Percentiles rank a stretch among this genome's conserved stretches.
Evolutionary conservation across 1,140 invertebrate genomes (phyloP).

Genomic region (Sycophila sp.): DNA sequence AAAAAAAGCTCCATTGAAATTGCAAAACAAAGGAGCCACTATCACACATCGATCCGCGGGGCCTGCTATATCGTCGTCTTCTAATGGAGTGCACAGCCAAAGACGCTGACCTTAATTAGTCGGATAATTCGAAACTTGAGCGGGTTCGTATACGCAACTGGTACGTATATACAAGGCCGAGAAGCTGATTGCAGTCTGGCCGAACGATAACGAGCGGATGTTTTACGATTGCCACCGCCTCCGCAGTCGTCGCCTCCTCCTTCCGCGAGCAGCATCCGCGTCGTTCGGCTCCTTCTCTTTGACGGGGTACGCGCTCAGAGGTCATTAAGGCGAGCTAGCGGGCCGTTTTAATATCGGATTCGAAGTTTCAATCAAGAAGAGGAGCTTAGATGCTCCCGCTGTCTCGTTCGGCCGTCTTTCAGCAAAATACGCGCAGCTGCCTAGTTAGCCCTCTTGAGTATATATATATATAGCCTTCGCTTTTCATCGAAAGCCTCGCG

Average conservation of each 20-base stretch:
- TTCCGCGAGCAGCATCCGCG: too few relatives aligned
- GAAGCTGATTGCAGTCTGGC: conserved; percentile 11
- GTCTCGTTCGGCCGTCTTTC: too few relatives aligned
- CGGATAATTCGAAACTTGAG: background rate
- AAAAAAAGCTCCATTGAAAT: too few relatives aligned
- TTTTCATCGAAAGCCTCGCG: too few relatives aligned
- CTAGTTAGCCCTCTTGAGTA: too few relatives aligned
- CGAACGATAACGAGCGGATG: background rate
- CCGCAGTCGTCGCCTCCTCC: background rate
- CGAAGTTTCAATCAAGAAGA: background rate
- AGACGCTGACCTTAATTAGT: background rate
- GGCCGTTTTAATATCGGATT: background rate
- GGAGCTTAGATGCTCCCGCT: background rate
- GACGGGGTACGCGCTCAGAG: background rate
- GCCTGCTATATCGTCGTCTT: background rate
- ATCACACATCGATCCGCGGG: background rate
- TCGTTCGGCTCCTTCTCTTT: too few relatives aligned
- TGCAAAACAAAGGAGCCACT: too few relatives aligned
- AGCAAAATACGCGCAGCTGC: too few relatives aligned
- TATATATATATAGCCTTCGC: too few relatives aligned
- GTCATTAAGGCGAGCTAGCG: background rate
- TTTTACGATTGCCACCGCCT: background rate
- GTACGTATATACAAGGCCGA: background rate
- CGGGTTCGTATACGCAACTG: background rate
- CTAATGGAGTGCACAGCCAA: background rate